phyloP scores from a whole-genome alignment of 2,113 vertebrate genomes.

The Spermophilus dauricus region DNA sequence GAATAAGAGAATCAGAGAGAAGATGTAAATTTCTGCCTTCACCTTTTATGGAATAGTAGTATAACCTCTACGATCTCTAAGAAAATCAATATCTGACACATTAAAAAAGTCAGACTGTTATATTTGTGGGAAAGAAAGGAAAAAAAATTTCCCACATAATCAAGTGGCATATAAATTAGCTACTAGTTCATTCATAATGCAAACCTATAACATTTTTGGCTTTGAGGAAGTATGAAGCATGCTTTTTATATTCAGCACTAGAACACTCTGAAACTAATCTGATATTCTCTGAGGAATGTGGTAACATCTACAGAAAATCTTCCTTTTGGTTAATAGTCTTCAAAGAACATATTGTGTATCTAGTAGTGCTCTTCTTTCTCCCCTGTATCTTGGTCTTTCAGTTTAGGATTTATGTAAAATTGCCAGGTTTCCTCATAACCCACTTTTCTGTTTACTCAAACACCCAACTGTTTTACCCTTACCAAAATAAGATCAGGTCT shows the following conservation, averaged over 20 bases:
- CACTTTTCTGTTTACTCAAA: neutral
- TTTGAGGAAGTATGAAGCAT: neutral
- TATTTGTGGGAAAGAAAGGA: neutral
- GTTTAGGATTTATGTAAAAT: neutral
- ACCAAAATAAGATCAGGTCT: neutral
- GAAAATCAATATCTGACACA: neutral
- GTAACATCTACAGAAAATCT: neutral
- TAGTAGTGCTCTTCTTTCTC: neutral
- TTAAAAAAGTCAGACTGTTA: neutral
- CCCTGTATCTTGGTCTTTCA: neutral
- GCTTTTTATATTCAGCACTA: neutral
- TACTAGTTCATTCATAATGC: neutral
- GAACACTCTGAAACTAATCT: neutral
- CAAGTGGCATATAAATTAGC: neutral
- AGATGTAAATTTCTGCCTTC: neutral
- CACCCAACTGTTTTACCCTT: neutral
- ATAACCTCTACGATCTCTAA: neutral
- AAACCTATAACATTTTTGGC: neutral
- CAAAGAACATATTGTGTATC: neutral
- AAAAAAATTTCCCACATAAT: neutral
- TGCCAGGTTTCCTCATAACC: neutral
- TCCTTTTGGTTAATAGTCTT: neutral
- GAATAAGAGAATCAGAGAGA: constrained; percentile 28
- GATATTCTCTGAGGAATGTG: neutral
- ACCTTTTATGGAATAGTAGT: neutral